Base-by-base conservation (phyloP, 2,113 vertebrate genomes). In the Apaloderma vittatum region DNA sequence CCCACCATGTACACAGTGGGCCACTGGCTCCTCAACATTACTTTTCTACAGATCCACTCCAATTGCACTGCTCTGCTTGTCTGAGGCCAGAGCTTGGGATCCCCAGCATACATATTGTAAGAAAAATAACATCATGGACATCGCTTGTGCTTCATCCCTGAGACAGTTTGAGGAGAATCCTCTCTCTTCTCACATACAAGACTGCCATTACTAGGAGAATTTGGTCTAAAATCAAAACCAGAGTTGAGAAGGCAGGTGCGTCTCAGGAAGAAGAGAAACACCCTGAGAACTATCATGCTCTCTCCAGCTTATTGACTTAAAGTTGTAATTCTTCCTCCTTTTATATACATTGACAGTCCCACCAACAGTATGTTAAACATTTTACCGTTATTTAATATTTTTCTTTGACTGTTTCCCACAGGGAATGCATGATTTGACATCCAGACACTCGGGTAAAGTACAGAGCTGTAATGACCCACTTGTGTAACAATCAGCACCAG, bases 141-240 rank as follows among this genome's bases (percentile, higher is more conserved):
- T 21, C 9, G 22, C 18, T 65, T 45, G 11, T 71, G 37, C 34
- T 61, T 80, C 18, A 8, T 16, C 71, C 21, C 13, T 6, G 6
- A 66, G 24, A 40, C 29, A 30, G 15, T 40, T 8, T 29, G 37
- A 63, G 48, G 40, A 89, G 71, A 83, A 49, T 12, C 12, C 27
- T 24, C 27, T 58, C 27, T 54, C 23, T 48, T 68, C 36, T 65
- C 22, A 10, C 0, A 0, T 59, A 32, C 55, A 74, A 19, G 17
- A 65, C 18, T 29, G 27, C n/a, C 30, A 55, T 19, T 45, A 34
- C 15, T 18, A 7, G 36, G 14, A 80, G 62, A 86, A 77, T 88
- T 54, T 87, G 57, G 21, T 77, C 43, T 29, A 61, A 75, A 82
- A 79, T 62, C 67, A 82, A 96, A 94, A 70, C 29, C 32, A 55